Percentiles rank a stretch among this genome's conserved stretches.
phyloP scores from a whole-genome alignment of 2,797 vertebrate genomes.

The Parambassis ranga region DNA sequence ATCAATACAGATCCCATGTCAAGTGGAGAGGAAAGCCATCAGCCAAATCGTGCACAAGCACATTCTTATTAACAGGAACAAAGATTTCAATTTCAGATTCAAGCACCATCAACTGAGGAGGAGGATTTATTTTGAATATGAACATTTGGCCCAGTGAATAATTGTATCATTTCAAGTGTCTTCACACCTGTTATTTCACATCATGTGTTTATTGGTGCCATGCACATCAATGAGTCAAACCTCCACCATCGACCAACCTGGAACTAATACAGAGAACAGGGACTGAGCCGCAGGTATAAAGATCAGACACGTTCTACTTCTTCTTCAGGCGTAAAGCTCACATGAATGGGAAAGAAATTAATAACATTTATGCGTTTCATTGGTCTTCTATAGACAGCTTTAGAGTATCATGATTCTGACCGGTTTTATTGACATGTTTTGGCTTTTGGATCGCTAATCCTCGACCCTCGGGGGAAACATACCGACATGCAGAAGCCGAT shows the following conservation, averaged over 20 bases:
- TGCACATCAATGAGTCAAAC: neutral
- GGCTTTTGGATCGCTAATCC: neutral
- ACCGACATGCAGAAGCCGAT: neutral
- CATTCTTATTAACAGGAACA: neutral
- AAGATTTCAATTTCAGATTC: neutral
- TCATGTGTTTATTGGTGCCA: neutral
- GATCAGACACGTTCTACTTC: neutral
- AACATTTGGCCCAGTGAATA: neutral
- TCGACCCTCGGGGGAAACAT: neutral
- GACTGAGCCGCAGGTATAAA: neutral
- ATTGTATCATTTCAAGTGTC: neutral
- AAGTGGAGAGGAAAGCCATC: neutral
- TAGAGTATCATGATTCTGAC: neutral
- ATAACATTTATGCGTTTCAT: neutral
- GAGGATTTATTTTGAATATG: too few relatives aligned
- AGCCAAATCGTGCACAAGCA: neutral
- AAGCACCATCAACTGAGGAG: too few relatives aligned
- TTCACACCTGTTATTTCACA: neutral
- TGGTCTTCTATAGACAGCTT: neutral
- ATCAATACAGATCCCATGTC: neutral
- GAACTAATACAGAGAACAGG: too few relatives aligned
- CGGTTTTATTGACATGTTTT: neutral
- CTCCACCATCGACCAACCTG: too few relatives aligned
- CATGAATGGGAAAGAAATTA: neutral
- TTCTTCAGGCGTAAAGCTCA: neutral